Percentiles rank a stretch among this genome's conserved stretches.
Evolutionary conservation across 2,113 vertebrate species (phyloP).

Genomic region (Dicaeum eximium): DNA sequence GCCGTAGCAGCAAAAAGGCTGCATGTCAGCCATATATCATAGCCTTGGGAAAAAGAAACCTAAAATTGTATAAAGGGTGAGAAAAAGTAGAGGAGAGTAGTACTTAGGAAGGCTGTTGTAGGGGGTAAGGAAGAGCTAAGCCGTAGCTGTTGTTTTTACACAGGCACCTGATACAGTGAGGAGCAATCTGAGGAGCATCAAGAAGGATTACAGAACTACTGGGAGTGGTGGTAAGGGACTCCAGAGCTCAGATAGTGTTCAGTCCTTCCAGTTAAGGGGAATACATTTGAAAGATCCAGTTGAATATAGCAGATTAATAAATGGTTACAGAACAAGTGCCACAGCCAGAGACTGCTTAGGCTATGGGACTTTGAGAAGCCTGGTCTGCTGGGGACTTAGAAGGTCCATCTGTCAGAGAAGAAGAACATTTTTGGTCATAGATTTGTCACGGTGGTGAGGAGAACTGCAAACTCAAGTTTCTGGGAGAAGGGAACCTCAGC

Average conservation of each 20-base stretch:
- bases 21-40: conserved; percentile 6
- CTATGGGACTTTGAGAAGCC: not conserved
- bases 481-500: not conserved
- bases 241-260: not conserved
- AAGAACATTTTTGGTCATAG: not conserved
- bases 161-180: not conserved
- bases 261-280: not conserved
- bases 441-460: not conserved
- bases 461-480: not conserved
- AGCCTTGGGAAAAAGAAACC: not conserved
- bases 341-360: not conserved
- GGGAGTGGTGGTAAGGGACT: not conserved
- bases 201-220: not conserved
- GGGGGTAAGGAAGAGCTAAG: not conserved
- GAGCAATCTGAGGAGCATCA: not conserved
- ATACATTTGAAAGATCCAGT: not conserved
- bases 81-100: not conserved
- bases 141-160: not conserved
- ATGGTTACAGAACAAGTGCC: not conserved
- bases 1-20: not conserved
- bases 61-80: not conserved
- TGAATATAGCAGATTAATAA: not conserved
- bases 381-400: accelerated
- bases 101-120: not conserved
- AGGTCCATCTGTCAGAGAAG: not conserved